A percentile compares a stretch with the other conserved stretches of the same genome.
Evolutionary conservation across 2,797 vertebrate species (phyloP).

Genomic region (Orientallactaga sibirica): DNA sequence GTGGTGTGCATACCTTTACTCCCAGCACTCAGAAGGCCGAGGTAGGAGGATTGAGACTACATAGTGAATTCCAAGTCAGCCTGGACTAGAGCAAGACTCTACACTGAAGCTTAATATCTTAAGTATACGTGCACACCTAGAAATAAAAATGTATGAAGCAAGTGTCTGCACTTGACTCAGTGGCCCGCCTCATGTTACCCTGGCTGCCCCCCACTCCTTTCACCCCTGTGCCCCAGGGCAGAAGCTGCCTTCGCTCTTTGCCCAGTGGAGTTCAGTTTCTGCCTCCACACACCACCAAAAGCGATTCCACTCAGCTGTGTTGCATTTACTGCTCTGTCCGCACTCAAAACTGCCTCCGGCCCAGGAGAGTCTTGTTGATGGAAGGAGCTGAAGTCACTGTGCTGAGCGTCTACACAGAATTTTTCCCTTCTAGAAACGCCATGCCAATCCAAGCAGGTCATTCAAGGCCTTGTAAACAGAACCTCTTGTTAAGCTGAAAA

Average conservation of each 20-base stretch:
- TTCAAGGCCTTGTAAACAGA: neutral
- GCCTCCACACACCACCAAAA: too few relatives aligned
- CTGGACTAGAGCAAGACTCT: too few relatives aligned
- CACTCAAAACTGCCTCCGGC: neutral
- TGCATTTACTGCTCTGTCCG: neutral
- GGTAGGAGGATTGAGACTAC: too few relatives aligned
- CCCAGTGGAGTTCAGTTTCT: neutral
- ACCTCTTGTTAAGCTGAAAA: neutral
- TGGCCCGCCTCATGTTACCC: fast-evolving
- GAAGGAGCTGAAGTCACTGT: neutral
- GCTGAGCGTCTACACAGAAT: too few relatives aligned
- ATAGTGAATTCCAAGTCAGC: too few relatives aligned
- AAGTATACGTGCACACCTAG: too few relatives aligned
- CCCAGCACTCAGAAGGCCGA: too few relatives aligned
- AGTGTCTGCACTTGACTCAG: too few relatives aligned
- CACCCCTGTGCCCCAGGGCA: fast-evolving
- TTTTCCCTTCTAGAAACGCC: neutral
- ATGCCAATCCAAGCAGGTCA: neutral
- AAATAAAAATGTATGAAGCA: too few relatives aligned
- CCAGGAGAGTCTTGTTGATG: fast-evolving
- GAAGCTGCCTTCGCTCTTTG: fast-evolving
- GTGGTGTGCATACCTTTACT: too few relatives aligned
- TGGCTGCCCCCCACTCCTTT: neutral
- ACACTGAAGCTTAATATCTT: too few relatives aligned
- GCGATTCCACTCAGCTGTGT: fast-evolving